These are phyloP conservation scores for Pipa parva DNA, from an alignment of 2,113 vertebrate genomes.

Conservation along the genomic window DNA sequence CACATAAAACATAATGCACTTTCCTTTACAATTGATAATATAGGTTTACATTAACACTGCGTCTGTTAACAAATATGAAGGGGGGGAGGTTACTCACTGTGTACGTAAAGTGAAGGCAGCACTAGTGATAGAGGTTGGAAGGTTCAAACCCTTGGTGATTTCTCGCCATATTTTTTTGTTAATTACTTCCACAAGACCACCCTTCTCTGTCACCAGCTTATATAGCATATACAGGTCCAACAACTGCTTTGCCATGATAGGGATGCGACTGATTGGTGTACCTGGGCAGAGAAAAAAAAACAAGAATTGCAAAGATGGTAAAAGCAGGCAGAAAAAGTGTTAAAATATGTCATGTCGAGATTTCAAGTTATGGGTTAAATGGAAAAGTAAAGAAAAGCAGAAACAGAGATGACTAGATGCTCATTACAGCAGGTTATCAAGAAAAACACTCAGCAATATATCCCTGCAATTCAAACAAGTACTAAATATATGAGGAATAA, in stretches of 20 bases:
- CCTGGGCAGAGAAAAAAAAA: conserved; percentile 58
- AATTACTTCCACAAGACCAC: conserved; percentile 94
- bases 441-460: no score
- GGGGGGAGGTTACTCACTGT: conserved; percentile 67
- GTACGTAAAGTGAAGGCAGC: conserved; percentile 95
- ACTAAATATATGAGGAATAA: no score
- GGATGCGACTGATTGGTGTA: conserved; percentile 94
- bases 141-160: conserved; percentile 94
- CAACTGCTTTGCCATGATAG: conserved; percentile 98
- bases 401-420: no score
- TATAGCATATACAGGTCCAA: conserved; percentile 93
- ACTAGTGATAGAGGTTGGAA: conserved; percentile 96
- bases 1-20: no score
- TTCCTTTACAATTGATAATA: no score
- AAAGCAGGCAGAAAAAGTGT: no score
- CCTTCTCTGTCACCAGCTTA: conserved; percentile 94
- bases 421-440: no score
- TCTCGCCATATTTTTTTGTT: conserved; percentile 98
- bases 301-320: background rate
- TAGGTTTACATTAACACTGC: no score
- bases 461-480: no score
- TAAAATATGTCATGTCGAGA: no score
- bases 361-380: no score
- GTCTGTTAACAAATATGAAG: background rate
- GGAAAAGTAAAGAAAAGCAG: no score